Evolutionary conservation across 2,113 vertebrate species (phyloP).

Genomic region (Scalopus aquaticus): DNA sequence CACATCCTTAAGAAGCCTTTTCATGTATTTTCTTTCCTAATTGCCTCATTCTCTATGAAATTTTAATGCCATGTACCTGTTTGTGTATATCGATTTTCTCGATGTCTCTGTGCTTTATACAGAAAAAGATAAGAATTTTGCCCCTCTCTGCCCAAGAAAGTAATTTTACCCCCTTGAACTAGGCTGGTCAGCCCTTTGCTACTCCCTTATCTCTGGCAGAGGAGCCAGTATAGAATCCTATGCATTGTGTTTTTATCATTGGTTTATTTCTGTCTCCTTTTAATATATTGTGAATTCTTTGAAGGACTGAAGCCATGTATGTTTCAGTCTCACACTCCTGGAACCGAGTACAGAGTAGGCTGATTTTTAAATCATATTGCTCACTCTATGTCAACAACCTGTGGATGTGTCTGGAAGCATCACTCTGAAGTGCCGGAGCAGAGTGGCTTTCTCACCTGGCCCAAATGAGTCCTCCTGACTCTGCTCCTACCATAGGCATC

Average conservation of each 20-base stretch:
- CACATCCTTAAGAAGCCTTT: not conserved
- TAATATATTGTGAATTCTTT: not conserved
- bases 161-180: not conserved
- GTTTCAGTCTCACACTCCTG: not conserved
- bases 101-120: not conserved
- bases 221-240: not conserved
- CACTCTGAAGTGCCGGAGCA: not conserved
- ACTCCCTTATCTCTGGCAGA: not conserved
- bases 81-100: not conserved
- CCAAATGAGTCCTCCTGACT: too few species aligned
- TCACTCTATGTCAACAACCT: not conserved
- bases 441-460: not conserved
- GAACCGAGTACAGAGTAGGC: not conserved
- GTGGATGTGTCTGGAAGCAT: not conserved
- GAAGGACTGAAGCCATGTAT: not conserved
- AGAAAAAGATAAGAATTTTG: not conserved
- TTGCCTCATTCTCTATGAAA: not conserved
- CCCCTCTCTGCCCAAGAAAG: not conserved
- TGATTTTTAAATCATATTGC: fast-evolving
- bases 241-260: not conserved
- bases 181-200: not conserved
- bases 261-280: not conserved
- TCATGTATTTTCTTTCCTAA: not conserved
- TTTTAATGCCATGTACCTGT: not conserved
- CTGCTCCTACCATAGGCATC: not conserved